Evolutionary conservation across 1,140 invertebrate species (phyloP).

Genomic region (Drosophila novamexicana): DNA sequence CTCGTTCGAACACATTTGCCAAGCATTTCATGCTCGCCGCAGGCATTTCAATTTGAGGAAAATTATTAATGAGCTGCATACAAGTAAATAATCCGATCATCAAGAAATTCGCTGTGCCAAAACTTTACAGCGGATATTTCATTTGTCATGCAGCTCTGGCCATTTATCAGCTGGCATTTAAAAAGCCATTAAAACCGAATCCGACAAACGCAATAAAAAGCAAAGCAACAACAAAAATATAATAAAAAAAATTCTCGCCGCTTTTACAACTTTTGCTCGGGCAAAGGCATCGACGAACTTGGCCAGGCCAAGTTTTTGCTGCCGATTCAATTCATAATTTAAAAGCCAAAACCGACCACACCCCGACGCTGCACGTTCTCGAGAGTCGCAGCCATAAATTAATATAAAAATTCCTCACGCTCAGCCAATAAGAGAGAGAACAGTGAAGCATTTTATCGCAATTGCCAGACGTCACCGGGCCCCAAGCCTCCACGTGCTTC

Average conservation of each 20-base stretch:
- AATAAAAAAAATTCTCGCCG: constrained; percentile 22
- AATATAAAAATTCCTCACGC: constrained; percentile 83
- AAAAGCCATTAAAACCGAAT: constrained; percentile 82
- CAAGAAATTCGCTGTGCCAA: constrained; percentile 35
- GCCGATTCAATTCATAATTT: constrained; percentile 80
- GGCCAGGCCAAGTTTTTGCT: constrained; percentile 24
- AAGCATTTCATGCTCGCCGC: background rate
- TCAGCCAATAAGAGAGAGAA: constrained; percentile 75
- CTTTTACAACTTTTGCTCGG: constrained; percentile 43
- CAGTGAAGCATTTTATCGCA: constrained; percentile 77
- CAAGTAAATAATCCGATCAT: constrained; percentile 62
- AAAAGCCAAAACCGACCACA: constrained; percentile 57
- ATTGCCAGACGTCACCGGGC: constrained; percentile 39
- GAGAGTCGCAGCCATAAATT: constrained; percentile 72
- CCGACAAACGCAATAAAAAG: constrained; percentile 58
- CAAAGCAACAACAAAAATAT: constrained; percentile 29
- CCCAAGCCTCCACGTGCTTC: background rate
- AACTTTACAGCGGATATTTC: constrained; percentile 73
- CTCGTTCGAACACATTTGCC: too few relatives aligned
- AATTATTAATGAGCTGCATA: constrained; percentile 72
- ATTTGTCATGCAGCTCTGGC: constrained; percentile 77
- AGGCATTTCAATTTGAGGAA: constrained; percentile 24
- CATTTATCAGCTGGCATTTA: constrained; percentile 82
- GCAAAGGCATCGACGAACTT: constrained; percentile 49
- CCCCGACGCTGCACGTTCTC: constrained; percentile 12